These are phyloP conservation scores for Oreamnos americanus DNA, from an alignment of 2,113 vertebrate species.

Conservation along the genomic window DNA sequence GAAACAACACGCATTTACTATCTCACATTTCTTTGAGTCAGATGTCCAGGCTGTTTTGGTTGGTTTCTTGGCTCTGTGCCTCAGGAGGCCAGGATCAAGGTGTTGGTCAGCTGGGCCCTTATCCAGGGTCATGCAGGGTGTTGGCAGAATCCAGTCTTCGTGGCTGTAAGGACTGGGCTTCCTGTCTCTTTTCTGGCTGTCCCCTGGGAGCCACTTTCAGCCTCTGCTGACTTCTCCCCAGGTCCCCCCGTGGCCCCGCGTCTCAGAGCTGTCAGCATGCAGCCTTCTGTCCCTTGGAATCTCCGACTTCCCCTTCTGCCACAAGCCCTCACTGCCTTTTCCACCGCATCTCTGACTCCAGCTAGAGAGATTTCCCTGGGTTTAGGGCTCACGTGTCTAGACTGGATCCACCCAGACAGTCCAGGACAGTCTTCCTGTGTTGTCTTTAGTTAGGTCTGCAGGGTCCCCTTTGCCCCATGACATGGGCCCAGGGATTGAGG, in stretches of 20 bases:
- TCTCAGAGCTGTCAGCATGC: not conserved
- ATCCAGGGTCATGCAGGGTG: not conserved
- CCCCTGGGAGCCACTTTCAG: no score
- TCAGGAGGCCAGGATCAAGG: not conserved
- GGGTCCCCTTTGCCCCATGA: not conserved
- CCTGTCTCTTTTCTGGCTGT: not conserved
- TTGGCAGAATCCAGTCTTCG: not conserved
- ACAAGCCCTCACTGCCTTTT: not conserved
- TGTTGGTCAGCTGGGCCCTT: not conserved
- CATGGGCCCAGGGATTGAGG: not conserved
- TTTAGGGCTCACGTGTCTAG: not conserved
- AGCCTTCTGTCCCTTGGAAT: not conserved
- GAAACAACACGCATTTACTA: not conserved
- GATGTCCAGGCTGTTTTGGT: not conserved
- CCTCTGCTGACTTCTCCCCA: not conserved
- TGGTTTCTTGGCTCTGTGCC: not conserved
- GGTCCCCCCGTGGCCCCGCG: rapidly evolving
- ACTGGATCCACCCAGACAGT: not conserved
- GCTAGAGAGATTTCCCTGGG: not conserved
- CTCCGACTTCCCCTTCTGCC: not conserved
- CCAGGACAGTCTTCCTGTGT: not conserved
- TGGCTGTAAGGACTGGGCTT: not conserved
- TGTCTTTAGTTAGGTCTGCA: not conserved
- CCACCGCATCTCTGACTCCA: not conserved
- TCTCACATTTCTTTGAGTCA: not conserved